phyloP scores from a whole-genome alignment of 2,797 vertebrate species.

The Denticeps clupeoides region DNA sequence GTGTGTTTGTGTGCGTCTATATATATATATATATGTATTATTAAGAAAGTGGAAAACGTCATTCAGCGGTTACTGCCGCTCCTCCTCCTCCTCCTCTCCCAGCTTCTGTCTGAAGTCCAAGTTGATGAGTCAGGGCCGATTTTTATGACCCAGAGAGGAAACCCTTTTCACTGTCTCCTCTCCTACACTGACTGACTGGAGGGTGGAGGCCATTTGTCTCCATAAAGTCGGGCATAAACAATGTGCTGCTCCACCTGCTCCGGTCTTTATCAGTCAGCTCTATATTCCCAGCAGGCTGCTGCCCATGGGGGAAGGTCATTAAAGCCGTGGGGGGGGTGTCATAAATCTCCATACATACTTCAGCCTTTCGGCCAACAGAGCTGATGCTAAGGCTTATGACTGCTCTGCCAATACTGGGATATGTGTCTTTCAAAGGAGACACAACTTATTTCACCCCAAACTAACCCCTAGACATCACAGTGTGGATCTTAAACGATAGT shows the following conservation, averaged over 20 bases:
- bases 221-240: slow-evolving; percentile 58
- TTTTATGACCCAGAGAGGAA: slow-evolving; percentile 35
- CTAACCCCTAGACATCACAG: too few species aligned
- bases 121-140: slow-evolving; percentile 42
- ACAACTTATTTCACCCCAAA: too few species aligned
- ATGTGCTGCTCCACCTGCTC: slow-evolving; percentile 59
- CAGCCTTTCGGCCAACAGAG: slow-evolving; percentile 36
- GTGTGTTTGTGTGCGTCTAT: too few species aligned
- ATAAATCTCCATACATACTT: slow-evolving; percentile 79
- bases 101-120: slow-evolving; percentile 46
- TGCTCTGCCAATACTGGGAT: too few species aligned
- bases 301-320: slow-evolving; percentile 61
- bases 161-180: slow-evolving; percentile 2
- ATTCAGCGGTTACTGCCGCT: background rate
- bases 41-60: too few species aligned
- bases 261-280: slow-evolving; percentile 45
- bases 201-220: slow-evolving; percentile 63
- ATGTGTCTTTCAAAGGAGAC: too few species aligned
- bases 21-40: too few species aligned
- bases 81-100: background rate
- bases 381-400: too few species aligned
- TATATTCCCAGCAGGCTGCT: slow-evolving; percentile 50
- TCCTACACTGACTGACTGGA: slow-evolving; percentile 32
- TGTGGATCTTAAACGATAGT: too few species aligned
- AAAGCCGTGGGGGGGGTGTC: slow-evolving; percentile 48